Evolutionary conservation across 2,797 vertebrate species (phyloP), one percentile per base, ranked within the genome.

Genomic region (Bovichtus variegatus): DNA sequence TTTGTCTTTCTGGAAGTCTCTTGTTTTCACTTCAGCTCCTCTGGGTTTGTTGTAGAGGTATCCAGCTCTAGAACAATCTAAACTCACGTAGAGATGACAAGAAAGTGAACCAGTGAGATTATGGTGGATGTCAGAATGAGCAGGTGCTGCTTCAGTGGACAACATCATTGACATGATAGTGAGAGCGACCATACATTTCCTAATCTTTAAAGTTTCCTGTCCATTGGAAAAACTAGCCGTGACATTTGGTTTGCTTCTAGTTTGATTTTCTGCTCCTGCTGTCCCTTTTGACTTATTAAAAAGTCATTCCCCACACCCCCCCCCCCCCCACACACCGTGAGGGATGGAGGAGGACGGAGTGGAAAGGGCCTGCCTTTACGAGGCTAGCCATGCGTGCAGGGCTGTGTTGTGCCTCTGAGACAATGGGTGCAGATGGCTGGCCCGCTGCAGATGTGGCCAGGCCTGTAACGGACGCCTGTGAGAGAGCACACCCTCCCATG

Each of bases 361-460:
- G 86, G 80, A 86, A 87, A 89, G 83, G 89, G 80, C 71, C 83
- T 55, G 86, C 60, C 86, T 92, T 91, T 90, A 86, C 70, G 70
- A 87, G 88, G 82, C 88, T 87, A 93, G 89, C 93, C 94, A 94
- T 92, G 94, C 93, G 71, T 94, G 89, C 81, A 71, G 80, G 87
- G 74, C 82, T 82, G 89, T 89, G 93, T 89, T 88, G 86, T 84
- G 86, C 86, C 90, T 91, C 78, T 16, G 74, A 94, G 91, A 95
- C 93, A 95, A 95, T 92, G 85, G 92, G 90, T 94, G 93, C 94
- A 95, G 94, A 94, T 95, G 94, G 94, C 90, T 76, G 87, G 89
- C 91, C 88, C 53, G 74, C 91, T 94, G 93, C 93, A 95, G 93
- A 94, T 95, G 93, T 93, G 93, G 83, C 87, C 88, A 68, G 89